phyloP scores from a whole-genome alignment of 2,888 invertebrate genomes.

The Torymus texanus region DNA sequence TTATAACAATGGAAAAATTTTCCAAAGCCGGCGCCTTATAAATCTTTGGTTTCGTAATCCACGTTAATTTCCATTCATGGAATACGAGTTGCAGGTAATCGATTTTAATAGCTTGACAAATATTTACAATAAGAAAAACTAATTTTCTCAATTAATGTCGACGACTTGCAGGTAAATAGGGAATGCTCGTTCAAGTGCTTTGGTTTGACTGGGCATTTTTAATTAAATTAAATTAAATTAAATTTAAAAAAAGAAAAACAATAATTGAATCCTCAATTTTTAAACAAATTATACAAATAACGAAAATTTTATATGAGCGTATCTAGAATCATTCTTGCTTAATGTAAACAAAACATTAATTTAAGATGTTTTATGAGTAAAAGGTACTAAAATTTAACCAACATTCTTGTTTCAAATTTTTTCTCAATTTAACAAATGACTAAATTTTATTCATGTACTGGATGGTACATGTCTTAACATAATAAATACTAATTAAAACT shows the following conservation, averaged over 20 bases:
- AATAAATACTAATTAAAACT: too few species aligned
- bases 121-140: constrained; percentile 50
- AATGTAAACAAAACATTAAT: not conserved
- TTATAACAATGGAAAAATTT: constrained; percentile 19
- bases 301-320: not conserved
- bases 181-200: constrained; percentile 52
- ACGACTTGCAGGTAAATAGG: constrained; percentile 31
- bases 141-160: constrained; percentile 29
- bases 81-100: constrained; percentile 35
- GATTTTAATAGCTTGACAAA: constrained; percentile 39
- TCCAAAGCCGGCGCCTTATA: constrained; percentile 26
- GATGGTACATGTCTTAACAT: too few species aligned
- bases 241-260: not conserved
- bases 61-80: constrained; percentile 34
- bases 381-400: too few species aligned
- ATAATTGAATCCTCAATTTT: not conserved
- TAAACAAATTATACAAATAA: constrained; percentile 14
- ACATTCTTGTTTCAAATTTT: too few species aligned
- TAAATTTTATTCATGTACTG: too few species aligned
- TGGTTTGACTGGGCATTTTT: constrained; percentile 38
- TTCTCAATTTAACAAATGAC: too few species aligned
- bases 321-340: not conserved
- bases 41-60: constrained; percentile 48
- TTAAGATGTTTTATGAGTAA: too few species aligned
- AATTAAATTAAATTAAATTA: constrained; percentile 30